phyloP scores from a whole-genome alignment of 1,140 invertebrate species.

The Reticulitermes speratus region DNA sequence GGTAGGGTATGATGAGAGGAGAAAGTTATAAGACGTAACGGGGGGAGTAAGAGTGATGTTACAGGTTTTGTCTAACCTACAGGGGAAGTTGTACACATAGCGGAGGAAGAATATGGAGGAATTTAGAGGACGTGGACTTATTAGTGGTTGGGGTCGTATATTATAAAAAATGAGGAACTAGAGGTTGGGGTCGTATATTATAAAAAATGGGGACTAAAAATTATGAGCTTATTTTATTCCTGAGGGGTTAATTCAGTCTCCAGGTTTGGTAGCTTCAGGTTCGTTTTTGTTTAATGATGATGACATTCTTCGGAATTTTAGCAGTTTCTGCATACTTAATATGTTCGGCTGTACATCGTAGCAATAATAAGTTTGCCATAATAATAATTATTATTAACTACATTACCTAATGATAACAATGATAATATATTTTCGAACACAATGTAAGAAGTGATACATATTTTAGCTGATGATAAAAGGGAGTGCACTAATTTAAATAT shows the following conservation, averaged over 20 bases:
- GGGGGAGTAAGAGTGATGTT: neutral
- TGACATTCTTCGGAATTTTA: too few relatives aligned
- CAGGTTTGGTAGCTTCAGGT: too few relatives aligned
- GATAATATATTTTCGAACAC: too few relatives aligned
- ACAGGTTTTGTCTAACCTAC: neutral
- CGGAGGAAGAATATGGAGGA: neutral
- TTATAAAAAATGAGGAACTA: neutral
- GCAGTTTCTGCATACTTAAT: too few relatives aligned
- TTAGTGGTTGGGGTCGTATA: neutral
- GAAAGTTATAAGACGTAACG: neutral
- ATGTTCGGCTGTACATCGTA: too few relatives aligned
- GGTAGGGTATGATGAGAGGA: neutral
- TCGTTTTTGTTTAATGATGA: too few relatives aligned
- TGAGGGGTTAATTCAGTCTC: neutral
- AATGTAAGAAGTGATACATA: too few relatives aligned
- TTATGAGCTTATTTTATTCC: neutral
- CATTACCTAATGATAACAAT: too few relatives aligned
- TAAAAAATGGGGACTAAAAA: neutral
- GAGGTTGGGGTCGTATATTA: neutral
- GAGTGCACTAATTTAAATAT: too few relatives aligned
- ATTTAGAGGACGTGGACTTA: neutral
- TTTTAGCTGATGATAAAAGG: too few relatives aligned
- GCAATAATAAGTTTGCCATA: too few relatives aligned
- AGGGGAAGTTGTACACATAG: neutral
- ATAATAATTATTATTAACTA: too few relatives aligned